phyloP scores from a whole-genome alignment of 2,797 vertebrate genomes.

The Phoebastria nigripes region DNA sequence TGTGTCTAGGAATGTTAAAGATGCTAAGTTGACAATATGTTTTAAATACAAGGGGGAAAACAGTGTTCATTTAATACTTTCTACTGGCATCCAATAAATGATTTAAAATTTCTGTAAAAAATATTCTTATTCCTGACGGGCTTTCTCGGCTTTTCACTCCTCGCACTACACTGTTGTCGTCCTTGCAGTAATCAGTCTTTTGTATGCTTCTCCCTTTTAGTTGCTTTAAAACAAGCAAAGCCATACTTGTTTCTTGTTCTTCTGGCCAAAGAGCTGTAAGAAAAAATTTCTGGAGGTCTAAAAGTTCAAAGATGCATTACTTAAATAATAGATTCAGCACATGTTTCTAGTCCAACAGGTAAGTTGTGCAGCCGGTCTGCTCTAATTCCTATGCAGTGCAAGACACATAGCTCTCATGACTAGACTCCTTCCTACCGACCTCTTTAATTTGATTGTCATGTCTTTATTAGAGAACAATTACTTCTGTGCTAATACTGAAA shows the following conservation, averaged over 20 bases:
- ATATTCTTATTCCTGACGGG: background rate
- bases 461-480: constrained; percentile 28
- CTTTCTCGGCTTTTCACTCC: background rate
- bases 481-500: background rate
- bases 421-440: background rate
- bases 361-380: background rate
- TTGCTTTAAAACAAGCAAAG: background rate
- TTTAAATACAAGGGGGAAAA: background rate
- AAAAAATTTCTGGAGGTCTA: background rate
- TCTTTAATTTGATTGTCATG: constrained; percentile 2
- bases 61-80: background rate
- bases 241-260: background rate
- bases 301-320: background rate
- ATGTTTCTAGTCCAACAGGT: background rate
- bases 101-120: background rate
- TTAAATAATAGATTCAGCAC: background rate
- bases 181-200: background rate
- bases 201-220: background rate
- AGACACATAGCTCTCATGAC: background rate
- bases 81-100: background rate
- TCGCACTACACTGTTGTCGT: background rate
- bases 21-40: background rate
- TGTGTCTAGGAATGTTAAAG: background rate
- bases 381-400: background rate
- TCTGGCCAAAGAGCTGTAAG: background rate